These are phyloP conservation scores for Doryteuthis pealeii DNA, from an alignment of 1,140 invertebrate species.

Conservation along the genomic window DNA sequence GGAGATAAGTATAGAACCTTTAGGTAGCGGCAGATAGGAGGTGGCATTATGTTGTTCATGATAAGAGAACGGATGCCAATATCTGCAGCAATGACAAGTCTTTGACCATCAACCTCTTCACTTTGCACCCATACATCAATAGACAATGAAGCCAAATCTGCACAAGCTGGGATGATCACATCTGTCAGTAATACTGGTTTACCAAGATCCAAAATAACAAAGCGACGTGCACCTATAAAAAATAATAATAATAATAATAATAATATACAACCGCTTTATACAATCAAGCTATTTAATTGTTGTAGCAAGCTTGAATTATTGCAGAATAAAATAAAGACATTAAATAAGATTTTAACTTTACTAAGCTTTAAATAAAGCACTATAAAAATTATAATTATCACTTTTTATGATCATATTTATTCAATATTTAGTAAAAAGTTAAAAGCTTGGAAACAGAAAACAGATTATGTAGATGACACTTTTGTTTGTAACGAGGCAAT, in stretches of 20 bases:
- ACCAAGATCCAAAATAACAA: constrained; percentile 89
- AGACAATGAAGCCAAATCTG: constrained; percentile 81
- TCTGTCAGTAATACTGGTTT: constrained; percentile 83
- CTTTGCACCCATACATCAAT: constrained; percentile 83
- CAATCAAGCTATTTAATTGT: too few species aligned
- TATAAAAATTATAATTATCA: too few species aligned
- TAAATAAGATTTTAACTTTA: neutral
- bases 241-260: too few species aligned
- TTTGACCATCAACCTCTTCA: constrained; percentile 79
- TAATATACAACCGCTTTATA: too few species aligned
- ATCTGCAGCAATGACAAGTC: constrained; percentile 82
- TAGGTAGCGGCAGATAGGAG: constrained; percentile 82
- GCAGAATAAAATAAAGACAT: neutral
- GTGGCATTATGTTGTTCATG: constrained; percentile 84
- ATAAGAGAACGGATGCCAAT: constrained; percentile 81
- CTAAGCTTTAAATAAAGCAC: neutral
- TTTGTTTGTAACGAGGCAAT: too few species aligned
- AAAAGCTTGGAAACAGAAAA: too few species aligned
- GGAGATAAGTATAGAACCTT: constrained; percentile 66
- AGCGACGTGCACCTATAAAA: constrained; percentile 69
- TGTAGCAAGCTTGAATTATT: neutral
- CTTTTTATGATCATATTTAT: too few species aligned
- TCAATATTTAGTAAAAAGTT: too few species aligned
- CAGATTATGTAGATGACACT: too few species aligned
- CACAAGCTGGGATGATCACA: constrained; percentile 81